These are phyloP conservation scores for Clupea harengus DNA, from an alignment of 2,113 vertebrate genomes.

Conservation along the genomic window DNA sequence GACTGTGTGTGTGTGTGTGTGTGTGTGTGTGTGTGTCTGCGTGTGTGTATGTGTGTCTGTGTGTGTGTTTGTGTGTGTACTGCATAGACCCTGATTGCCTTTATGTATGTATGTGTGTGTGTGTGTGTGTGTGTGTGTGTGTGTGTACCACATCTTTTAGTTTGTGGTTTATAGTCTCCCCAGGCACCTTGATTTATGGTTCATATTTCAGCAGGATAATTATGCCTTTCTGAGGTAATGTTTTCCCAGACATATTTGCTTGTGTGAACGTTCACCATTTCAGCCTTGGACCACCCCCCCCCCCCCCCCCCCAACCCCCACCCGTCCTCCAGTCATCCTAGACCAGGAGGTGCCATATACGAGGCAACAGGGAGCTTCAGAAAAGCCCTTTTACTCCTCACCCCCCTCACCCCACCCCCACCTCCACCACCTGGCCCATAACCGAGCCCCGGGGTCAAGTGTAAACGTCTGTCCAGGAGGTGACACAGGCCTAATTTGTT, in stretches of 20 bases:
- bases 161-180: conserved; percentile 45
- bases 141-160: conserved; percentile 53
- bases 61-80: conserved; percentile 43
- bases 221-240: conserved; percentile 54
- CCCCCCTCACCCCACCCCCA: neutral
- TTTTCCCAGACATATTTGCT: conserved; percentile 48
- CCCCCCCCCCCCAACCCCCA: neutral
- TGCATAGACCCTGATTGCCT: conserved; percentile 44
- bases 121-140: conserved; percentile 40
- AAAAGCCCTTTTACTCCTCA: neutral
- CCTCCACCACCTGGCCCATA: conserved; percentile 29
- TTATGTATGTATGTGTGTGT: conserved; percentile 20
- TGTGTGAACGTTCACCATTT: conserved; percentile 32
- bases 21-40: neutral
- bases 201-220: conserved; percentile 56
- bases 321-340: conserved; percentile 16
- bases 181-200: conserved; percentile 58
- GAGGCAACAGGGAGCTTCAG: conserved; percentile 34
- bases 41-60: neutral
- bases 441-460: conserved; percentile 20
- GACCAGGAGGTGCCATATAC: conserved; percentile 33
- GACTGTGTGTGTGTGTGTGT: conserved; percentile 20
- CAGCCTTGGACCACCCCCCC: neutral
- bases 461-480: conserved; percentile 24
- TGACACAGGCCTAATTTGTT: conserved; percentile 22